Evolutionary conservation across 2,113 vertebrate genomes (phyloP), one percentile per base, ranked within the genome.

Genomic region (Vidua chalybeata): DNA sequence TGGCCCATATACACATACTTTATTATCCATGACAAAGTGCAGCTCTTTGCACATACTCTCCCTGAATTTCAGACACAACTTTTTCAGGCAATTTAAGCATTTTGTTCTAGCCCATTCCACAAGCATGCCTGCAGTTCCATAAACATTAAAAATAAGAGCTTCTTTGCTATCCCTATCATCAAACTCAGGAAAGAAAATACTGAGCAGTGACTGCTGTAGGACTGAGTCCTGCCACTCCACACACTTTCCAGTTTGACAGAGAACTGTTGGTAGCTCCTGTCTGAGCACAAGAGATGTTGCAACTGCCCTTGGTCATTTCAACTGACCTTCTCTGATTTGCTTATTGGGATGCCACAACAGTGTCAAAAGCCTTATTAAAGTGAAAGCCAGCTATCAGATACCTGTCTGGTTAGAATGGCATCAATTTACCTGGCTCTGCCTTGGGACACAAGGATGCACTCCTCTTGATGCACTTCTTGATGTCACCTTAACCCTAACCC

Each of bases 231-330:
- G 51, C 10, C 75, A 49, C 59, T 58, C 62, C 27, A n/a, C 0
- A 1, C 58, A 24, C 48, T 67, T 66, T 79, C 45, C 27, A n/a
- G 24, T 69, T 56, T 46, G 58, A 54, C 37, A 41, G 54, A 56
- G 49, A 80, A 18, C 48, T 3, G 0, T n/a, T 0, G 0, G 26
- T 33, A 67, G 13, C 45, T 78, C 33, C 35, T 68, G 8, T 56
- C 22, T 22, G 58, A 80, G 37, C 46, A 62, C 37, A 74, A 41
- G 28, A 30, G 26, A 80, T 30, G 9, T 13, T 62, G 28, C 45
- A 87, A 46, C 11, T 18, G 35, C 48, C 13, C 20, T 63, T 43
- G 46, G 30, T 35, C 59, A 52, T 83, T 96, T 88, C 71, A 88
- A 3, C 27, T 15, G 45, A 83, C 24, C 24, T 62, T 74, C 73